These are phyloP conservation scores for Argyrosomus regius DNA, from an alignment of 2,797 vertebrate species.

Conservation along the genomic window DNA sequence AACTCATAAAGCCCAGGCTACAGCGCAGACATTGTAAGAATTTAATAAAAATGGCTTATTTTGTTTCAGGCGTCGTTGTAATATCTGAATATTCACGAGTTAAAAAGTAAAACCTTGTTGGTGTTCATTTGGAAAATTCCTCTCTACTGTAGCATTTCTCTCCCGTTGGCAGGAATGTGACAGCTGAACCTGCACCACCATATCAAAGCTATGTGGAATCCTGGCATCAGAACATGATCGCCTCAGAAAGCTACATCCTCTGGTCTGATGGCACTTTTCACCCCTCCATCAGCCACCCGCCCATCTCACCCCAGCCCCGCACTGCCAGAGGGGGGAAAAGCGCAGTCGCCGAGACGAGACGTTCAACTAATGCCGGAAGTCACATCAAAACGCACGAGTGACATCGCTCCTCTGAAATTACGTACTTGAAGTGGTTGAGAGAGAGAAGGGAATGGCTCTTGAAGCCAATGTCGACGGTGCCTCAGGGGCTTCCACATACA, in stretches of 20 bases:
- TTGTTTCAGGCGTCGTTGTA: conserved; percentile 18
- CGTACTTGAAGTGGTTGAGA: conserved; percentile 16
- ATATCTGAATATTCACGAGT: conserved; percentile 21
- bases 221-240: conserved; percentile 51
- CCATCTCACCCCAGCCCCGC: background rate
- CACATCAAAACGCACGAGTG: conserved; percentile 54
- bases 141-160: conserved; percentile 9
- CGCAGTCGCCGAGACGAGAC: conserved; percentile 38
- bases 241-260: conserved; percentile 59
- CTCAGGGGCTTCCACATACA: background rate
- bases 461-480: conserved; percentile 27
- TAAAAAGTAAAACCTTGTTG: conserved; percentile 28
- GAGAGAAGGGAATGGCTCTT: conserved; percentile 12
- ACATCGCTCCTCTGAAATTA: conserved; percentile 35
- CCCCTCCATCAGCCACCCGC: conserved; percentile 46
- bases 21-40: conserved; percentile 22
- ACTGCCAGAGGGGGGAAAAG: conserved; percentile 21
- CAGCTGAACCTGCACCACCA: conserved; percentile 36
- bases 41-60: conserved; percentile 44
- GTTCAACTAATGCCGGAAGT: conserved; percentile 47
- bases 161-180: conserved; percentile 41
- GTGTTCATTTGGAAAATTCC: conserved; percentile 32
- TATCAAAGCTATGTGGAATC: conserved; percentile 63
- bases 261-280: conserved; percentile 53
- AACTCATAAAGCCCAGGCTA: conserved; percentile 2